Conservation (phyloP, 1,140 invertebrate species). For the Thaumetopoea pityocampa region DNA sequence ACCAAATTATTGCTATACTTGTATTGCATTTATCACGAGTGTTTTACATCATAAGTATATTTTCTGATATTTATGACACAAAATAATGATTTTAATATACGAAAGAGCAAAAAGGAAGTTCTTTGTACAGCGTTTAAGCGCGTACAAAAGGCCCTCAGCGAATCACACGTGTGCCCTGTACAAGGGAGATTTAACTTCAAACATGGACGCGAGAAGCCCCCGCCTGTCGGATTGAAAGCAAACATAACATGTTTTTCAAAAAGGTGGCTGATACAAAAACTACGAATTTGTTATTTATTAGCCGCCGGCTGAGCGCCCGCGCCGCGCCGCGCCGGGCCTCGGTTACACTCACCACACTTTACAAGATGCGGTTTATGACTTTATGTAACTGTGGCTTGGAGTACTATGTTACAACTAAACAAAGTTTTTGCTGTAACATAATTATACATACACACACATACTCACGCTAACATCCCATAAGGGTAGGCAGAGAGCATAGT, state of each 20-base stretch:
- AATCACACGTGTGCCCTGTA: constrained; percentile 60
- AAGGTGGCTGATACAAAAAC: constrained; percentile 40
- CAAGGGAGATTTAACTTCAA: constrained; percentile 69
- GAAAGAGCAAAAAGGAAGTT: constrained; percentile 16
- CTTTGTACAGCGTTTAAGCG: constrained; percentile 28
- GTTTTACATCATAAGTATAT: no score
- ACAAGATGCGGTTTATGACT: no score
- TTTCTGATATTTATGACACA: no score
- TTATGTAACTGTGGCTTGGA: no score
- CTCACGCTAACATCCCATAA: no score
- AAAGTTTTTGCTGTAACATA: no score
- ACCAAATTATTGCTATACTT: no score
- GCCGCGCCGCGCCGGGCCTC: constrained; percentile 13
- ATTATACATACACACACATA: no score
- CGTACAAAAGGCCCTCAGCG: constrained; percentile 44
- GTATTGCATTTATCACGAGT: no score
- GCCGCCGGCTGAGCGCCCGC: constrained; percentile 23
- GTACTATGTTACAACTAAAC: no score
- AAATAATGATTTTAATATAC: no score
- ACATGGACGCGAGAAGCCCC: constrained; percentile 52
- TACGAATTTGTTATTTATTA: constrained; percentile 35
- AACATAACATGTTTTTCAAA: constrained; percentile 60
- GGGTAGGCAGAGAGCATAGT: no score
- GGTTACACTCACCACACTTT: constrained; percentile 17
- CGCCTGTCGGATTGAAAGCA: constrained; percentile 57